These are phyloP conservation scores for Berghia stephanieae DNA, from an alignment of 1,140 invertebrate genomes.

Conservation along the genomic window DNA sequence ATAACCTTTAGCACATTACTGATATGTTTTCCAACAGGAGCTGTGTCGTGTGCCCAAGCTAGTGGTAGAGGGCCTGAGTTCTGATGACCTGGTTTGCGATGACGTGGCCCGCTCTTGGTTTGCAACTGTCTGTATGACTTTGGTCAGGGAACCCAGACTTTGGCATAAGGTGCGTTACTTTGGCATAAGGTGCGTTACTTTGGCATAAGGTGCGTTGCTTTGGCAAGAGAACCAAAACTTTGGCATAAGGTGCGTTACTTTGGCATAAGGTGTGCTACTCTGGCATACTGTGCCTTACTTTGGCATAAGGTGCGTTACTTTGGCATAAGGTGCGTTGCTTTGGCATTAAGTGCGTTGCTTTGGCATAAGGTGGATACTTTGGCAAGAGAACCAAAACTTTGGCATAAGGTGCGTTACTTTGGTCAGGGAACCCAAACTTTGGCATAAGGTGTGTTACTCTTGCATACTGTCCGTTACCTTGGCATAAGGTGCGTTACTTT, in stretches of 20 bases:
- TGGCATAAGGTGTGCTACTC: too few species aligned
- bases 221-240: conserved; percentile 39
- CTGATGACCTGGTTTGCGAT: conserved; percentile 72
- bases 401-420: conserved; percentile 70
- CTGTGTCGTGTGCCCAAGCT: conserved; percentile 66
- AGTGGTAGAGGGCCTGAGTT: conserved; percentile 70
- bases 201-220: conserved; percentile 41
- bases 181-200: conserved; percentile 40
- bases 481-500: conserved; percentile 40
- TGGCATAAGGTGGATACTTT: too few species aligned
- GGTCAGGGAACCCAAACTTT: conserved; percentile 50
- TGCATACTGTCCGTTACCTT: conserved; percentile 39
- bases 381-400: too few species aligned
- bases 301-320: too few species aligned
- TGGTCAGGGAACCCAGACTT: conserved; percentile 51
- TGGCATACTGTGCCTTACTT: too few species aligned
- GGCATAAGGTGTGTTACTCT: conserved; percentile 43
- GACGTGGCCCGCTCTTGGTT: conserved; percentile 73
- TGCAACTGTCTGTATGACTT: conserved; percentile 71
- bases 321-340: too few species aligned
- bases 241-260: too few species aligned
- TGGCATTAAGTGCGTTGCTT: too few species aligned
- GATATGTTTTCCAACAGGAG: conserved; percentile 41
- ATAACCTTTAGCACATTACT: too few species aligned
- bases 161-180: conserved; percentile 45